Conservation (phyloP, 1,140 invertebrate genomes). For the Lasaia peninsularis region DNA sequence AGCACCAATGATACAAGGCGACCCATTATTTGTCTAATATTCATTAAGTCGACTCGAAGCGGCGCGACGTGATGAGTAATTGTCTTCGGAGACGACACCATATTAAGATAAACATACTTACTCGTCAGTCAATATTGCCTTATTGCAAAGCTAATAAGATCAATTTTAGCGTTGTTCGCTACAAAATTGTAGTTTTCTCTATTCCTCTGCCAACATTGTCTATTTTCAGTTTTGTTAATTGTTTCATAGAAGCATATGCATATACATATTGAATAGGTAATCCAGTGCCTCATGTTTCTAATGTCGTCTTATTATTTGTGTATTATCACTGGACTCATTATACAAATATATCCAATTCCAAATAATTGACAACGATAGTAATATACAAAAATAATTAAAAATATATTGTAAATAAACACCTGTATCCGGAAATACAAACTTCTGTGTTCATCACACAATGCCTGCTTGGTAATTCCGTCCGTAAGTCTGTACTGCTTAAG, state of each 20-base stretch:
- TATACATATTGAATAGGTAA: background rate
- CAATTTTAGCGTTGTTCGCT: background rate
- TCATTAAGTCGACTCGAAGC: background rate
- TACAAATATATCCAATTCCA: too few relatives aligned
- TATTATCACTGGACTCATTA: too few relatives aligned
- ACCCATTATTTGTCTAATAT: constrained; percentile 10
- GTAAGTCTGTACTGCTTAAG: too few relatives aligned
- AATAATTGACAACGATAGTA: too few relatives aligned
- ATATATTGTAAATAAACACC: too few relatives aligned
- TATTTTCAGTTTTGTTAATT: constrained; percentile 8
- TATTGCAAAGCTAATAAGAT: background rate
- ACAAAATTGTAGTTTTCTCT: background rate
- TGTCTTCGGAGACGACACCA: constrained; percentile 8
- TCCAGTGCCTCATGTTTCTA: background rate
- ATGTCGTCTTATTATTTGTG: background rate
- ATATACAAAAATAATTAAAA: too few relatives aligned
- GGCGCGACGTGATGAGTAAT: constrained; percentile 10
- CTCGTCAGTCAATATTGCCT: background rate
- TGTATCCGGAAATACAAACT: too few relatives aligned
- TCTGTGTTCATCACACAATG: too few relatives aligned
- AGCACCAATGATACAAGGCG: background rate
- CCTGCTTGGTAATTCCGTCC: too few relatives aligned
- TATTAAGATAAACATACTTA: background rate
- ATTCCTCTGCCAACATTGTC: background rate
- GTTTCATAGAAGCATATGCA: background rate